Evolutionary conservation across 2,113 vertebrate species (phyloP), one percentile per base, ranked within the genome.

Genomic region (Nyctereutes procyonoides): DNA sequence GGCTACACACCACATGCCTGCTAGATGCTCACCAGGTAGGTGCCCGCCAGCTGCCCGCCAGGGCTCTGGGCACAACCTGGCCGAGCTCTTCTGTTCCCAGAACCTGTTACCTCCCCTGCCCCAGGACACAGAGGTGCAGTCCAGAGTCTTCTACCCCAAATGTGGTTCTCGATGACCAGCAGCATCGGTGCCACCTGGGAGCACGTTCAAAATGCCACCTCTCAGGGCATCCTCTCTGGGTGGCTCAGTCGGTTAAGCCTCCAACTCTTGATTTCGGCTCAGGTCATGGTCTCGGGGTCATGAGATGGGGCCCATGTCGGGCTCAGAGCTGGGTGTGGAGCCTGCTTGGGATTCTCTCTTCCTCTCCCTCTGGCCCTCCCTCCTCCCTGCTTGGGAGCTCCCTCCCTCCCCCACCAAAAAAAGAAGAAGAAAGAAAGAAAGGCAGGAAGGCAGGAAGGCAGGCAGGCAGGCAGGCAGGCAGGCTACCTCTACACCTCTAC

Each of bases 11-110:
- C 65, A 53, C 32, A 24, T 24, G 28, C 83, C 48, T 15, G 2
- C 38, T 69, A 62, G 55, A 15, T 48, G 30, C 65, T 15, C 8
- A 26, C 48, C 9, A 14, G 2, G 16, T 69, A 3, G 8, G 22
- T 1, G 0, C 65, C 0, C 0, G 16, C 53, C 48, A 8, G 28
- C 48, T 5, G 10, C 35, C 81, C 20, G 1, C 11, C 32, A 28
- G n/a, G 28, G 2, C 0, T 20, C n/a, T 53, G 74, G 73, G 71
- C 55, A n/a, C 86, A 56, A 24, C 38, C 65, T 84, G 55, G 13
- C 38, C 16, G 19, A 17, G 15, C 15, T 2, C 24, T 9, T 26
- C 8, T 3, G 0, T 13, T 26, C 32, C 63, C 56, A 22, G 11
- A 67, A 17, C 24, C 51, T 1, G 1, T 6, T 8, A 20, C 17